Conservation (phyloP, 2,113 vertebrate species). For the Chascanopsetta lugubris region DNA sequence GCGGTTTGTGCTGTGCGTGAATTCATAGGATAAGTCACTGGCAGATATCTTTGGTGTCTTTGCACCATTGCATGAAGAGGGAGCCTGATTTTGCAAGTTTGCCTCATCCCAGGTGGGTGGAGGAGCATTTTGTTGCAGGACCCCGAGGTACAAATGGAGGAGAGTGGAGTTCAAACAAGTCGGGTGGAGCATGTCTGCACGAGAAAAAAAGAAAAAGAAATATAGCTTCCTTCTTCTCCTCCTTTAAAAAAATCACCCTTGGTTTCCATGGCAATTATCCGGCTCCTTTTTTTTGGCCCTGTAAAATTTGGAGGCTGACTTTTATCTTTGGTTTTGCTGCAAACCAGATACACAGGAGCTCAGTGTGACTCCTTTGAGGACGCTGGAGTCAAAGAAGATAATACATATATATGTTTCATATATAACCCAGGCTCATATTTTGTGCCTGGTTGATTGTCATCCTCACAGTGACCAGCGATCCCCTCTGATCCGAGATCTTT, state of each 20-base stretch:
- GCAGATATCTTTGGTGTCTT: not conserved
- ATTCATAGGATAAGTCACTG: not conserved
- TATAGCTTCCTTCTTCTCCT: not conserved
- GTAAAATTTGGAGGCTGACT: constrained; percentile 24
- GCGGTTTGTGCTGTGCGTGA: too few relatives aligned
- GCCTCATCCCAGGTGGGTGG: constrained; percentile 12
- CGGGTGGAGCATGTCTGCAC: constrained; percentile 8
- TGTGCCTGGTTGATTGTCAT: not conserved
- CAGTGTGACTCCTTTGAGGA: constrained; percentile 22
- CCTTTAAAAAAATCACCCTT: not conserved
- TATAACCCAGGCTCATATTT: not conserved
- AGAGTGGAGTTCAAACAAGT: constrained; percentile 24
- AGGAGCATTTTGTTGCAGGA: constrained; percentile 8
- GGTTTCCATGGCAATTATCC: constrained; percentile 46
- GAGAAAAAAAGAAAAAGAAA: not conserved
- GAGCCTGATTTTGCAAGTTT: not conserved
- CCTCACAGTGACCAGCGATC: not conserved
- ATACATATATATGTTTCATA: too few relatives aligned
- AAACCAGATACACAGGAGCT: constrained; percentile 24
- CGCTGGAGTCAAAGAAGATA: not conserved
- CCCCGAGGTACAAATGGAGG: constrained; percentile 35
- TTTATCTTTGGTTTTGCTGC: constrained; percentile 29
- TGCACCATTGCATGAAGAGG: not conserved
- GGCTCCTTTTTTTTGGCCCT: constrained; percentile 25
- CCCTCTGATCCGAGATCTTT: not conserved